Percentiles rank a stretch among this genome's conserved stretches.
phyloP scores from a whole-genome alignment of 1,140 invertebrate species.

The Procambarus clarkii region DNA sequence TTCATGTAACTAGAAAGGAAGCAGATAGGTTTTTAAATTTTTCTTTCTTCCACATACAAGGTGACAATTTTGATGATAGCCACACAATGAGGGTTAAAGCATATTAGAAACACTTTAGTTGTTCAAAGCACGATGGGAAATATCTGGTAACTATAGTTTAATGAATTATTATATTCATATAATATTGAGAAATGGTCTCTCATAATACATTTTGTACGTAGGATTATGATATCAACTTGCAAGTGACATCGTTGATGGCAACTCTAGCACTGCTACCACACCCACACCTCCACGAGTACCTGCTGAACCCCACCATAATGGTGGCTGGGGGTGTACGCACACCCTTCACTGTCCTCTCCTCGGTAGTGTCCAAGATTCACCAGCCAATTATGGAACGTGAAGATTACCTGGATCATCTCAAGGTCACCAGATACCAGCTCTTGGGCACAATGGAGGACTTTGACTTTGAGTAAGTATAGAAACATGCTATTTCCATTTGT shows the following conservation, averaged over 20 bases:
- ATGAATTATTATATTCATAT: too few relatives aligned
- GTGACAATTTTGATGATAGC: too few relatives aligned
- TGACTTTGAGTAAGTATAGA: conserved; percentile 64
- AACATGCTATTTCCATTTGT: neutral
- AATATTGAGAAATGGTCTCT: neutral
- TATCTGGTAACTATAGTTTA: too few relatives aligned
- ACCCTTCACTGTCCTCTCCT: conserved; percentile 82
- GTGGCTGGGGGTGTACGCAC: conserved; percentile 80
- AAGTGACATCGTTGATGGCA: conserved; percentile 85
- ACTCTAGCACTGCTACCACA: conserved; percentile 86
- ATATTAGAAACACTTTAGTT: too few relatives aligned
- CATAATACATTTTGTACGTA: conserved; percentile 74
- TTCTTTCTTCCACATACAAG: too few relatives aligned
- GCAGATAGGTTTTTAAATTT: too few relatives aligned
- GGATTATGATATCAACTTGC: conserved; percentile 87
- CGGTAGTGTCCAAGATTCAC: conserved; percentile 78
- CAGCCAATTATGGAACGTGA: conserved; percentile 81
- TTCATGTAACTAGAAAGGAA: too few relatives aligned
- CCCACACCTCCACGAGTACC: conserved; percentile 86
- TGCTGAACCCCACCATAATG: conserved; percentile 85
- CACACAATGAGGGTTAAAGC: too few relatives aligned
- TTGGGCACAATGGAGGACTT: conserved; percentile 80
- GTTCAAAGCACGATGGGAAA: too few relatives aligned
- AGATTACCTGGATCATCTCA: conserved; percentile 81
- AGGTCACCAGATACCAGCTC: conserved; percentile 80